Conservation (phyloP, 2,113 vertebrate species). For the Rhea pennata region DNA sequence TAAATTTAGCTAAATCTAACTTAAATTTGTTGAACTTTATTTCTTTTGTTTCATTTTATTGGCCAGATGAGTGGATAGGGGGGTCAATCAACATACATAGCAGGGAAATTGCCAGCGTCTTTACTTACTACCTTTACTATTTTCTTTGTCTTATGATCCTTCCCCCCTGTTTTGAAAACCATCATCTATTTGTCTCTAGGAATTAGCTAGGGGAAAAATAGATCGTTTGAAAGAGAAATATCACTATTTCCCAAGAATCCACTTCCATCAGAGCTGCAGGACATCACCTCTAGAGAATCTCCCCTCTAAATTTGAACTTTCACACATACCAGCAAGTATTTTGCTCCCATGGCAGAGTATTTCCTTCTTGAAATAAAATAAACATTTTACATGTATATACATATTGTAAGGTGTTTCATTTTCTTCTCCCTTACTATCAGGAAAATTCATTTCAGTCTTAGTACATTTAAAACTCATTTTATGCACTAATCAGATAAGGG, state of each 20-base stretch:
- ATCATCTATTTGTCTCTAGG: neutral
- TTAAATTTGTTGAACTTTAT: neutral
- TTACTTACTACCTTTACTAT: neutral
- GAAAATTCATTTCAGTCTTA: neutral
- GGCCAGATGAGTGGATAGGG: neutral
- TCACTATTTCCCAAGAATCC: neutral
- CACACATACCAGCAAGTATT: neutral
- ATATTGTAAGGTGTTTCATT: neutral
- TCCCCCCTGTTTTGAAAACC: neutral
- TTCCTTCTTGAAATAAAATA: neutral
- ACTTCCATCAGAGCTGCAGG: neutral
- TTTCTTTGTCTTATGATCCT: neutral
- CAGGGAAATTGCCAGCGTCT: fast-evolving
- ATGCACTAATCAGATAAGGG: neutral
- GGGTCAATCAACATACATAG: neutral
- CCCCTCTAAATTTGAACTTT: neutral
- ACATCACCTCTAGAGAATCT: neutral
- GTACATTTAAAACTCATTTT: neutral
- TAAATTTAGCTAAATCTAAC: neutral
- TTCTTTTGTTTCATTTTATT: neutral
- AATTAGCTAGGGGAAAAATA: neutral
- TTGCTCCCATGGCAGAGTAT: neutral
- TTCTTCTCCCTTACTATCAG: neutral
- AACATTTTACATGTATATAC: neutral
- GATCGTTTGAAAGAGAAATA: neutral